Conservation (phyloP, 2,797 vertebrate species). For the Acipenser oxyrinchus region DNA sequence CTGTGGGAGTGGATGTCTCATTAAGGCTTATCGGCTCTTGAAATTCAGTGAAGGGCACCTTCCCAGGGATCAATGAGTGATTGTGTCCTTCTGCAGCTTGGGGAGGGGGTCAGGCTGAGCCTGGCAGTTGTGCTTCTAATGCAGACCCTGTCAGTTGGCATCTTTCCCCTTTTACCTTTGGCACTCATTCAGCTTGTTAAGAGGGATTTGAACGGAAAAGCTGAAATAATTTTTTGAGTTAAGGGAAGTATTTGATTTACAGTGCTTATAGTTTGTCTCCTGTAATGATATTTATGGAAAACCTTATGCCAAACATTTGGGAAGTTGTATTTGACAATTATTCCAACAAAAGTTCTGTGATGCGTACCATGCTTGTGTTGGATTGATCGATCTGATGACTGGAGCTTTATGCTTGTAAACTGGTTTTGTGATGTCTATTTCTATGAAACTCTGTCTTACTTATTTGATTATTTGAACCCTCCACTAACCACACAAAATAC, state of each 20-base stretch:
- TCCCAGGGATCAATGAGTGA: conserved; percentile 51
- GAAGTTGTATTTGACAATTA: too few species aligned
- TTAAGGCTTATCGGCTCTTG: conserved; percentile 9
- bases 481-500: too few species aligned
- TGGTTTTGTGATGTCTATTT: too few species aligned
- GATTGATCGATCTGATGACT: too few species aligned
- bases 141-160: conserved; percentile 60
- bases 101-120: conserved; percentile 2
- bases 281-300: too few species aligned
- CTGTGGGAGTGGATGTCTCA: too few species aligned
- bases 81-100: conserved; percentile 55
- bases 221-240: conserved; percentile 54
- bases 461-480: too few species aligned
- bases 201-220: conserved; percentile 49
- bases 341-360: too few species aligned
- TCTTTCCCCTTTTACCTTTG: conserved; percentile 56
- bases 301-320: too few species aligned
- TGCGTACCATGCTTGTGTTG: too few species aligned
- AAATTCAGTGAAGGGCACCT: conserved; percentile 53
- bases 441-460: too few species aligned
- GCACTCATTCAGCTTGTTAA: conserved; percentile 53
- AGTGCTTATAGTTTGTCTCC: conserved; percentile 12
- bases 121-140: conserved; percentile 23
- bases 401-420: too few species aligned
- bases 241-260: conserved; percentile 57